Percentiles rank a stretch among this genome's conserved stretches.
These are phyloP conservation scores for Crotalus viridis DNA, from an alignment of 2,113 vertebrate genomes.

Conservation along the genomic window DNA sequence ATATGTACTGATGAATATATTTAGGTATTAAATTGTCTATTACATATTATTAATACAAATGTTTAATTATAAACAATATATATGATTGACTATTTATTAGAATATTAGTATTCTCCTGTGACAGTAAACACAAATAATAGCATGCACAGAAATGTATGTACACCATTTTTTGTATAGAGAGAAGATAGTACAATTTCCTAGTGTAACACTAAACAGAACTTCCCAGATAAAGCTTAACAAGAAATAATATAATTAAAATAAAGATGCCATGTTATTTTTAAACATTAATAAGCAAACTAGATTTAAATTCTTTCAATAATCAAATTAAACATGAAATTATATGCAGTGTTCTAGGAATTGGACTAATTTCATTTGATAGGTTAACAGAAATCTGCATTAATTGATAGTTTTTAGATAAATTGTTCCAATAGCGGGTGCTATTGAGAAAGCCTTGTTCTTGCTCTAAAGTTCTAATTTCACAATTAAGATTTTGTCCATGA, in stretches of 20 bases:
- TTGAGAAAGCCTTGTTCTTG: neutral
- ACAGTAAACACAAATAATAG: neutral
- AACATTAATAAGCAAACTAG: neutral
- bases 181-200: neutral
- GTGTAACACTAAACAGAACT: neutral
- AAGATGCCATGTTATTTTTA: neutral
- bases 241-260: conserved; percentile 2
- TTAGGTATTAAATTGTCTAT: neutral
- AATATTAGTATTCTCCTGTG: neutral
- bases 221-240: neutral
- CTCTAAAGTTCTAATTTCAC: neutral
- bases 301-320: neutral
- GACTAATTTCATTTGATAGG: neutral
- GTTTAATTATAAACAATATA: neutral
- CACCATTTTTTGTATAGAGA: neutral
- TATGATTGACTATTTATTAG: neutral
- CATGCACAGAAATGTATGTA: neutral
- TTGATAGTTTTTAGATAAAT: neutral
- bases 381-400: neutral
- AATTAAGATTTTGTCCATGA: neutral
- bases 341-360: neutral
- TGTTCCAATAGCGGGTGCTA: neutral
- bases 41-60: neutral
- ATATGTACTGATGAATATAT: neutral
- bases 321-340: neutral